Evolutionary conservation across 2,797 vertebrate species (phyloP).

Genomic region (Gallinago solitaria): DNA sequence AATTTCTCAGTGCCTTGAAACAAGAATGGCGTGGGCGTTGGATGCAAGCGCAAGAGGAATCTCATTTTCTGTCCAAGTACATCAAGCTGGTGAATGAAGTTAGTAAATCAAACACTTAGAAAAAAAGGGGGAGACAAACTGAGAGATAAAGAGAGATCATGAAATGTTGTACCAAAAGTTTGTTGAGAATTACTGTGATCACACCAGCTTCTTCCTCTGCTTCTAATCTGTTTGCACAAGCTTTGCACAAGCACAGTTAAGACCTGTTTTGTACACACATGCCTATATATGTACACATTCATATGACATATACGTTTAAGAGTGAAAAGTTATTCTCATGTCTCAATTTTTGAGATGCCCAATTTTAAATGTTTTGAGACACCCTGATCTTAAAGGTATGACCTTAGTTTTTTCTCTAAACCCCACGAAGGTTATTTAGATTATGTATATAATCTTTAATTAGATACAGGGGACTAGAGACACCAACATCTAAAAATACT

Average conservation of each 20-base stretch:
- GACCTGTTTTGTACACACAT: neutral
- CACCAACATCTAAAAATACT: neutral
- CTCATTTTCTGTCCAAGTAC: slow-evolving; percentile 53
- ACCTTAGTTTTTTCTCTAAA: neutral
- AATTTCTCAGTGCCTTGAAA: no score
- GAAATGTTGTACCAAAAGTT: neutral
- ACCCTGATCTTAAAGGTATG: neutral
- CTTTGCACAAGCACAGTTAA: neutral
- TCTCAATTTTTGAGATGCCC: neutral
- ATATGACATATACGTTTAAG: neutral
- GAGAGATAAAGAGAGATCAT: neutral
- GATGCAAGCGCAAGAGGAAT: neutral
- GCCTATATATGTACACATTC: neutral
- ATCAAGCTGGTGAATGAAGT: neutral
- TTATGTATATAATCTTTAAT: neutral
- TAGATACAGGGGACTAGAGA: neutral
- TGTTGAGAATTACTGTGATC: neutral
- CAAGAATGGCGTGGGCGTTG: no score
- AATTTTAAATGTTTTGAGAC: neutral
- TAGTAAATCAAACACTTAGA: neutral
- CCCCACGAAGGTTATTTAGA: neutral
- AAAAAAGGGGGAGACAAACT: neutral
- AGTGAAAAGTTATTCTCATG: neutral
- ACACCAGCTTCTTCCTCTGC: neutral
- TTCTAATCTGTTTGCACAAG: neutral